A percentile compares a stretch with the other conserved stretches of the same genome.
Conservation (phyloP, 2,113 vertebrate genomes). For the Notarius lentiginosus region DNA sequence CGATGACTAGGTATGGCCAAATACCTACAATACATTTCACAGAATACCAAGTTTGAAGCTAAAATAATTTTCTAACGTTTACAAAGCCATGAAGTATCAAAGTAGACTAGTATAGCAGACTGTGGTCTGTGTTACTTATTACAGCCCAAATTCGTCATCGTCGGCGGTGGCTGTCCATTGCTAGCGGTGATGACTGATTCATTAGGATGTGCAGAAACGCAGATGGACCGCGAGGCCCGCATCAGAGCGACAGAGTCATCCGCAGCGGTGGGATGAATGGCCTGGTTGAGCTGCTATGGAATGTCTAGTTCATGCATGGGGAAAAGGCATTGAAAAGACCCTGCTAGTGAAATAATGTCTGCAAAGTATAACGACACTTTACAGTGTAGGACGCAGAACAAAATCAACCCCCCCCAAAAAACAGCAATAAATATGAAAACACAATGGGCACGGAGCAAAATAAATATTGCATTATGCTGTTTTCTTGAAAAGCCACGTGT, state of each 20-base stretch:
- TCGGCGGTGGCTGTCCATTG: too few species aligned
- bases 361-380: neutral
- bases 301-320: neutral
- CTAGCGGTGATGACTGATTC: too few species aligned
- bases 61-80: neutral
- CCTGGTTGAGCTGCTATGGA: too few species aligned
- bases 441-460: neutral
- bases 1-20: neutral
- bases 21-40: neutral
- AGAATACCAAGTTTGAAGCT: neutral
- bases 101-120: neutral
- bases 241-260: too few species aligned
- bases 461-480: neutral
- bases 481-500: conserved; percentile 5
- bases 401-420: neutral
- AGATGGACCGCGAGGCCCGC: too few species aligned
- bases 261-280: too few species aligned
- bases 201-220: too few species aligned
- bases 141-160: neutral
- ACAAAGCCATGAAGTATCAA: neutral
- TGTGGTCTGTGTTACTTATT: conserved; percentile 6
- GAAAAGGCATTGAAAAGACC: neutral
- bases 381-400: neutral
- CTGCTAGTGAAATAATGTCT: neutral
- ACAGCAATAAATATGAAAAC: neutral